These are phyloP conservation scores for Chironomus striatipennis DNA, from an alignment of 1,140 invertebrate genomes.

Conservation along the genomic window DNA sequence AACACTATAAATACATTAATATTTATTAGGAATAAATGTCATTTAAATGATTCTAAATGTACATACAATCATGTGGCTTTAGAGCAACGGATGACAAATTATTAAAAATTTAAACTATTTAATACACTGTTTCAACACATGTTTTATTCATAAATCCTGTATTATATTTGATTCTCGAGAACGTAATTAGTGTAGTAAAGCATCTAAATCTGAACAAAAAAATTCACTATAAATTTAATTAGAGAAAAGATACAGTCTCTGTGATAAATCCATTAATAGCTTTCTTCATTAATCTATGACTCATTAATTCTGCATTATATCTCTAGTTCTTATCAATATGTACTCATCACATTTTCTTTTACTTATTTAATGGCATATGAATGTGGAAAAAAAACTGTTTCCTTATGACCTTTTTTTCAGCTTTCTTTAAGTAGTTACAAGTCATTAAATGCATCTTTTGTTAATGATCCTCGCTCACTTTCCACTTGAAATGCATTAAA, in stretches of 20 bases:
- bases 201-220: too few species aligned
- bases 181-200: not conserved
- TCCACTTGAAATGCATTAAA: not conserved
- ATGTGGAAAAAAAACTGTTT: not conserved
- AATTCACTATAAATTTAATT: too few species aligned
- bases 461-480: not conserved
- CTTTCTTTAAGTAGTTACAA: too few species aligned
- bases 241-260: too few species aligned
- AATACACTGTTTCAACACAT: not conserved
- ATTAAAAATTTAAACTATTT: slow-evolving; percentile 1
- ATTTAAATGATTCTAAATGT: not conserved
- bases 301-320: slow-evolving; percentile 8
- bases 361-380: not conserved
- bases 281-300: too few species aligned
- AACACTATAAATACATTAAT: not conserved
- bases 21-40: slow-evolving; percentile 14
- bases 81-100: not conserved
- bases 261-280: too few species aligned
- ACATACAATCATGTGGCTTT: not conserved
- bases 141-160: not conserved
- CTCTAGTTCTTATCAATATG: not conserved
- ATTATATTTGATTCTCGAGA: not conserved
- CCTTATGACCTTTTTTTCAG: not conserved
- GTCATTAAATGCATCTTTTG: not conserved
- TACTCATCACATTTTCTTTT: not conserved